These are phyloP conservation scores for Caradrina clavipalpis DNA, from an alignment of 2,888 invertebrate genomes.

Conservation along the genomic window DNA sequence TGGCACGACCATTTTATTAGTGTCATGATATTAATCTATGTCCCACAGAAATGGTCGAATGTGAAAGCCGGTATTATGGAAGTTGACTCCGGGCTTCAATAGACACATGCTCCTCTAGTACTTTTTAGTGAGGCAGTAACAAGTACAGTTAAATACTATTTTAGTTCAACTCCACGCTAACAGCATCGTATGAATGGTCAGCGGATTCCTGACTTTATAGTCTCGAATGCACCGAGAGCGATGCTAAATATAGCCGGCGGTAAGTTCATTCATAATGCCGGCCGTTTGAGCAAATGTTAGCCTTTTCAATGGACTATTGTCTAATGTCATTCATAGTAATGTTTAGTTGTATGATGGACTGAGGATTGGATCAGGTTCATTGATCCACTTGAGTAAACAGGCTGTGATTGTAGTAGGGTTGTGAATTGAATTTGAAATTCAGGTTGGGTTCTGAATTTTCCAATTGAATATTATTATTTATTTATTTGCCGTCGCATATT, in stretches of 20 bases:
- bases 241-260: constrained; percentile 58
- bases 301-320: constrained; percentile 39
- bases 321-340: constrained; percentile 34
- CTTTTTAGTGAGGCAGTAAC: constrained; percentile 1
- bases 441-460: no score
- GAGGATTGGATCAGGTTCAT: constrained; percentile 17
- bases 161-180: constrained; percentile 26
- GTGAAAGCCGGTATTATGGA: constrained; percentile 36
- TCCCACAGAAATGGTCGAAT: constrained; percentile 7
- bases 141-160: constrained; percentile 41
- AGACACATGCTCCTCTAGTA: background rate
- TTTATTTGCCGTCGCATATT: no score
- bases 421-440: no score
- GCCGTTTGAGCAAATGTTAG: constrained; percentile 48
- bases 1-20: constrained; percentile 50
- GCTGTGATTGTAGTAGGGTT: no score
- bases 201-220: constrained; percentile 60
- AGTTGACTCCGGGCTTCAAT: background rate
- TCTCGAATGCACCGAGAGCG: constrained; percentile 47
- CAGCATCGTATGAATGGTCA: constrained; percentile 58
- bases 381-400: no score
- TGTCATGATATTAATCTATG: constrained; percentile 60
- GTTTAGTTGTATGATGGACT: background rate
- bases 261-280: constrained; percentile 60
- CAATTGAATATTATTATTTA: no score